Conservation (phyloP, 1,140 invertebrate species). For the Bursaphelenchus mucronatus region DNA sequence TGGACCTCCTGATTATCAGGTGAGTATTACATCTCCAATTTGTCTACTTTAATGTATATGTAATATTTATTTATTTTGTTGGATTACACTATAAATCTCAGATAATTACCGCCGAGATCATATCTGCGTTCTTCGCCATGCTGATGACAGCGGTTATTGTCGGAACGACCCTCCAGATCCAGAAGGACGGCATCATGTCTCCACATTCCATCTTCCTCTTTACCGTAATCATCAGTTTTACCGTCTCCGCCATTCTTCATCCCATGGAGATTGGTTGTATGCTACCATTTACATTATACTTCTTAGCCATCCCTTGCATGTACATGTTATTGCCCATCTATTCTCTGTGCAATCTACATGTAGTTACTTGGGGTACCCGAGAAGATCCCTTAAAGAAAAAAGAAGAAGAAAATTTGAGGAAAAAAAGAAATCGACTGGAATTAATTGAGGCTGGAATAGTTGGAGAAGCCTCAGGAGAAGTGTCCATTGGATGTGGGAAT, state of each 20-base stretch:
- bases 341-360: conserved; percentile 82
- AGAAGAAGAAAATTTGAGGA: conserved; percentile 18
- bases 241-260: conserved; percentile 74
- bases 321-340: conserved; percentile 86
- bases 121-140: conserved; percentile 58
- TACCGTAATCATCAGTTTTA: conserved; percentile 64
- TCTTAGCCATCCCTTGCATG: conserved; percentile 85
- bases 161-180: conserved; percentile 71
- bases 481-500: conserved; percentile 54
- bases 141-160: conserved; percentile 54
- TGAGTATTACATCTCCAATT: conserved; percentile 6
- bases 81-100: conserved; percentile 40
- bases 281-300: conserved; percentile 76
- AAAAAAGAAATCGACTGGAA: conserved; percentile 32
- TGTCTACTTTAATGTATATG: conserved; percentile 15
- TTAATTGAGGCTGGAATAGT: conserved; percentile 34
- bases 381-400: conserved; percentile 65
- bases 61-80: conserved; percentile 49
- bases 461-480: conserved; percentile 40
- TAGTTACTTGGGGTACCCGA: conserved; percentile 83
- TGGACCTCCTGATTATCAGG: conserved; percentile 48
- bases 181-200: conserved; percentile 73
- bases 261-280: conserved; percentile 76
- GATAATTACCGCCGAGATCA: conserved; percentile 2
- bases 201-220: conserved; percentile 76